Conservation (phyloP, 2,888 invertebrate species). For the Diplazon laetatorius region DNA sequence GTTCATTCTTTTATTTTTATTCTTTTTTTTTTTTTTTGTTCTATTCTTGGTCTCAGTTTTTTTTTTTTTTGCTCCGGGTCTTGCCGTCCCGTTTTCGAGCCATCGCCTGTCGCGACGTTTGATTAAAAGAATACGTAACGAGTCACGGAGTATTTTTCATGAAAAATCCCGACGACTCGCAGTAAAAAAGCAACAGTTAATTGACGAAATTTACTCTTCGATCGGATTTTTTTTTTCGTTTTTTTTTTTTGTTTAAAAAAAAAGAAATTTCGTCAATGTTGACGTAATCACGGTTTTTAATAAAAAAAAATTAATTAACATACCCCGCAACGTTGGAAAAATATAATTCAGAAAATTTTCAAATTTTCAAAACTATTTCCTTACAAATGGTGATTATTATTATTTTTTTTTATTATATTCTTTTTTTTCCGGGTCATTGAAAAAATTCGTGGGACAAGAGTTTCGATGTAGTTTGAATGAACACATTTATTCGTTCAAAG, state of each 20-base stretch:
- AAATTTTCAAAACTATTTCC: too few species aligned
- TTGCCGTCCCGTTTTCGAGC: conserved; percentile 7
- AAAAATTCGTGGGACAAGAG: too few species aligned
- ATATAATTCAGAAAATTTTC: too few species aligned
- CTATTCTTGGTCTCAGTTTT: background rate
- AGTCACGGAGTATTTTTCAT: conserved; percentile 36
- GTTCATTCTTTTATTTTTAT: background rate
- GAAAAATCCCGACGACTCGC: conserved; percentile 12
- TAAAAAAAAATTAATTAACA: background rate
- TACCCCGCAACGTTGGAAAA: too few species aligned
- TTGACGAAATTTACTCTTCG: conserved; percentile 1
- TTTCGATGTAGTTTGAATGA: too few species aligned
- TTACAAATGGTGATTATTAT: too few species aligned
- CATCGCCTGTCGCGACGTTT: conserved; percentile 37
- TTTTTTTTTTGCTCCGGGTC: background rate
- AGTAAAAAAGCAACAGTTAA: conserved; percentile 11
- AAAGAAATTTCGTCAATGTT: background rate
- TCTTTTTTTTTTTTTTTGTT: background rate
- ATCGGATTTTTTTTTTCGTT: conserved; percentile 17
- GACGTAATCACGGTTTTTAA: background rate
- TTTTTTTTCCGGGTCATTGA: too few species aligned
- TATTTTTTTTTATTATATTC: too few species aligned
- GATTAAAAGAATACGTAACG: conserved; percentile 57
- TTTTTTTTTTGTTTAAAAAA: too few species aligned
- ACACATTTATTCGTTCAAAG: too few species aligned